Evolutionary conservation across 2,113 vertebrate species (phyloP).

Genomic region (Zeus faber): DNA sequence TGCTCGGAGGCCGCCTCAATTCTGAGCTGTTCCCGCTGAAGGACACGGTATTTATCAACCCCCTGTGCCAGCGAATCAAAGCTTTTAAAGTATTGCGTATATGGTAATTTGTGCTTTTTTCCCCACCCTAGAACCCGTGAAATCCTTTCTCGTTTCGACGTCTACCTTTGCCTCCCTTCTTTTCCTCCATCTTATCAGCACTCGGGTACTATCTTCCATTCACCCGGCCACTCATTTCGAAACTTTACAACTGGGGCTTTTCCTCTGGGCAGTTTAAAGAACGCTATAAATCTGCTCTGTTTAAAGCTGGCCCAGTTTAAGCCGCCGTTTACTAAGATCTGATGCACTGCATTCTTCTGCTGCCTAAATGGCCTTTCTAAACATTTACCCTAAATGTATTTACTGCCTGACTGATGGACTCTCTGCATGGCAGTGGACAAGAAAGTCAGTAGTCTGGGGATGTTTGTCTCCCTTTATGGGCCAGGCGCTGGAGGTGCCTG

Average conservation of each 20-base stretch:
- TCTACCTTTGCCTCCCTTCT: constrained; percentile 9
- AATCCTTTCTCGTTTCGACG: constrained; percentile 16
- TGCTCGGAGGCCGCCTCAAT: too few species aligned
- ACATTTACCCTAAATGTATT: constrained; percentile 70
- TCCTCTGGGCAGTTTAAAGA: constrained; percentile 57
- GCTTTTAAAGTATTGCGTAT: too few species aligned
- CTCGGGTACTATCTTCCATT: constrained; percentile 38
- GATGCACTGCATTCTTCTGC: constrained; percentile 62
- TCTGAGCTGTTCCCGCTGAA: too few species aligned
- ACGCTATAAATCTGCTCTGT: constrained; percentile 61
- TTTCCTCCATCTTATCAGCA: constrained; percentile 34
- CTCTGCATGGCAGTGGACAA: constrained; percentile 47
- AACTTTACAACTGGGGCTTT: constrained; percentile 58
- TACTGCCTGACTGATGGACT: constrained; percentile 62
- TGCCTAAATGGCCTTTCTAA: constrained; percentile 65
- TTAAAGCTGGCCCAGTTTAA: constrained; percentile 60
- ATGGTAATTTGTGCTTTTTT: constrained; percentile 35
- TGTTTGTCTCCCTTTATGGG: constrained; percentile 61
- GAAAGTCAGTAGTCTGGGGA: constrained; percentile 6
- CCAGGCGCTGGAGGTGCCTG: constrained; percentile 33
- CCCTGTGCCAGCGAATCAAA: too few species aligned
- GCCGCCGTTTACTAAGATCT: constrained; percentile 55
- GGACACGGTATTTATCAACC: too few species aligned
- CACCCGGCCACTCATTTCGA: constrained; percentile 47
- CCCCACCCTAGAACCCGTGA: constrained; percentile 24